Evolutionary conservation across 2,113 vertebrate species (phyloP), one percentile per base, ranked within the genome.

Genomic region (Heterotis niloticus): DNA sequence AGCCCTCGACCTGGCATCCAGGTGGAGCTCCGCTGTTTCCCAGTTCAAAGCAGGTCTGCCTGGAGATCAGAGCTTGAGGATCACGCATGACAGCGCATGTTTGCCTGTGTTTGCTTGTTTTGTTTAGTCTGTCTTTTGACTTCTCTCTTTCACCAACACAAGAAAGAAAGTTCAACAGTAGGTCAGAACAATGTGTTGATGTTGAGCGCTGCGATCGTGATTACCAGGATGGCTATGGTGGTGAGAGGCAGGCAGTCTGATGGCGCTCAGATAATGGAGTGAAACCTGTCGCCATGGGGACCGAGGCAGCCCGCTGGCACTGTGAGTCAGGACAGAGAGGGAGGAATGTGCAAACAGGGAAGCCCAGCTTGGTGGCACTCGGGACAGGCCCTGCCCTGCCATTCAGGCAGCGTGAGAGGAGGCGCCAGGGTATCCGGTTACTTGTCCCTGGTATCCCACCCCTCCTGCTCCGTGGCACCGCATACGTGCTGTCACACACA

Each of bases 381-480:
- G 66, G 34, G 79, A 76, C 20, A 16, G 52, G 56, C n/a, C 59
- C 7, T 44, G 7, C 34, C 34, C 2, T 44, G 34, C 7, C 34
- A 44, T 44, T 44, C 34, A 7, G 80, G 44, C 82, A 77, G 28
- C 78, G 64, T 24, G 44, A 28, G 51, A 1, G 34, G 81, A 82
- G 62, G 29, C 79, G 81, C 77, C 67, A 78, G 80, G 81, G 51
- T 67, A 75, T 81, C 82, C 78, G 56, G 83, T 85, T 82, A 85
- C 82, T 85, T 75, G 83, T 83, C 79, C 34, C 54, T 64, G 59
- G 52, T 66, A 54, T 78, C 51, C 34, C 20, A 26, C n/a, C 23
- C 26, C 24, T 29, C 16, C 77, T 23, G 29, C 56, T 59, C 10
- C 60, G 73, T 24, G 28, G 54, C n/a, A 57, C 73, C n/a, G 10